phyloP scores from a whole-genome alignment of 2,888 invertebrate genomes.

The Sylvicola fuscatus region DNA sequence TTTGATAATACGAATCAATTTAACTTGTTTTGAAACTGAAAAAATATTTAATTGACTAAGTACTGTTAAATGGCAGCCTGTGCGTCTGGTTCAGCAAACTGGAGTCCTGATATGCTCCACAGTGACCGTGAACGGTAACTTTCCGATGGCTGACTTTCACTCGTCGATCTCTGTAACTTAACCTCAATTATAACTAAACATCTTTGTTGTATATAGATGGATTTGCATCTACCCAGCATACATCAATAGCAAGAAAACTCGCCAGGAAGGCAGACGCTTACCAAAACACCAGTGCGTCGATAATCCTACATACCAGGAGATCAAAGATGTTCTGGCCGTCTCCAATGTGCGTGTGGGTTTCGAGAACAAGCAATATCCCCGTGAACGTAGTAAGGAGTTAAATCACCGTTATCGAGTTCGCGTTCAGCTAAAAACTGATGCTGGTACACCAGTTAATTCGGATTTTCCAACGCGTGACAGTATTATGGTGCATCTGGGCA shows the following conservation, averaged over 20 bases:
- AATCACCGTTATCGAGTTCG: constrained; percentile 71
- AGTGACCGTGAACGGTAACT: constrained; percentile 53
- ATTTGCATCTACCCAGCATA: constrained; percentile 94
- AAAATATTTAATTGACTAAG: too few species aligned
- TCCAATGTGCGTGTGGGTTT: constrained; percentile 70
- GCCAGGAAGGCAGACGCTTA: constrained; percentile 73
- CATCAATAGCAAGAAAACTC: constrained; percentile 79
- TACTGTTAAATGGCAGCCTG: constrained; percentile 25
- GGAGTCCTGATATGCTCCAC: constrained; percentile 57
- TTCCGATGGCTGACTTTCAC: background rate
- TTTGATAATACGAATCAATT: too few species aligned
- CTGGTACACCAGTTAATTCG: constrained; percentile 51
- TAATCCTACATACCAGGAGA: constrained; percentile 89
- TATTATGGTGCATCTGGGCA: constrained; percentile 54
- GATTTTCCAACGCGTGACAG: constrained; percentile 57
- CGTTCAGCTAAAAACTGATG: constrained; percentile 80
- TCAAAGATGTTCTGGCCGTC: constrained; percentile 73
- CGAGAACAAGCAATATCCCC: constrained; percentile 80
- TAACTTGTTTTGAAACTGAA: too few species aligned
- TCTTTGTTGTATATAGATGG: constrained; percentile 43
- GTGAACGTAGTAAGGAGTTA: constrained; percentile 82
- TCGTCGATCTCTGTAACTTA: background rate
- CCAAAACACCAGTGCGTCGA: constrained; percentile 75
- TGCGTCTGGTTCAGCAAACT: constrained; percentile 32
- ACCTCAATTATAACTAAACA: background rate